Evolutionary conservation across 2,113 vertebrate species (phyloP), one percentile per base, ranked within the genome.

Genomic region (Chlorodrepanis virens): DNA sequence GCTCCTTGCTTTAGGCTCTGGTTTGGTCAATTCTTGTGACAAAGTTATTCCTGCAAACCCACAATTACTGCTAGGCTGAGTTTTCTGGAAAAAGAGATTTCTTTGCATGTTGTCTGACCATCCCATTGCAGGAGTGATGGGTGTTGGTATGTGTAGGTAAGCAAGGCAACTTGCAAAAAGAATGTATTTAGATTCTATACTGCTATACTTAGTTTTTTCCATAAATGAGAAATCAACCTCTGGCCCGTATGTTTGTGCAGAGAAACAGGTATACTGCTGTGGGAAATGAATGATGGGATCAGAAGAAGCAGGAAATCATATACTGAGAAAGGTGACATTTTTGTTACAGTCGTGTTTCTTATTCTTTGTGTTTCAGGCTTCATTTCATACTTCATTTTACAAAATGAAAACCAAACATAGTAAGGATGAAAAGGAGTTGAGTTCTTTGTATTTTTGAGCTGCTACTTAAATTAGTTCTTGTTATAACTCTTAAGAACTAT

Each of bases 1-100:
- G 71, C 47, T 74, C 50, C 81, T 94, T 89, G 88, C 90, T 94
- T 89, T 89, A 90, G 96, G 94, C 83, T 89, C 64, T 75, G 64
- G 87, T 90, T 92, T 82, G 60, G 86, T 68, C 83, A 87, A 39
- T 92, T 81, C 77, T 89, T 75, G 69, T 54, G 83, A 83, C 88
- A 93, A 56, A 82, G 53, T 37, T 64, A 52, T 83, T 85, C 76
- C 88, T 0, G 0, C 79, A 95, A 96, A 90, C 76, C 90, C 69
- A 70, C 88, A 93, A 93, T 87, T 97, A 94, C 56, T 76, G 76
- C 33, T 70, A n/a, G 68, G 37, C 63, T 81, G 80, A 52, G 24
- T 81, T 89, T 93, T 93, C 85, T 75, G 56, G 92, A 92, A 93
- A 88, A 87, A 37, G 18, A 37, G n/a, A 87, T 91, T 90, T 81